These are phyloP conservation scores for Parauchenoglanis ngamensis DNA, from an alignment of 2,797 vertebrate genomes.

Conservation along the genomic window DNA sequence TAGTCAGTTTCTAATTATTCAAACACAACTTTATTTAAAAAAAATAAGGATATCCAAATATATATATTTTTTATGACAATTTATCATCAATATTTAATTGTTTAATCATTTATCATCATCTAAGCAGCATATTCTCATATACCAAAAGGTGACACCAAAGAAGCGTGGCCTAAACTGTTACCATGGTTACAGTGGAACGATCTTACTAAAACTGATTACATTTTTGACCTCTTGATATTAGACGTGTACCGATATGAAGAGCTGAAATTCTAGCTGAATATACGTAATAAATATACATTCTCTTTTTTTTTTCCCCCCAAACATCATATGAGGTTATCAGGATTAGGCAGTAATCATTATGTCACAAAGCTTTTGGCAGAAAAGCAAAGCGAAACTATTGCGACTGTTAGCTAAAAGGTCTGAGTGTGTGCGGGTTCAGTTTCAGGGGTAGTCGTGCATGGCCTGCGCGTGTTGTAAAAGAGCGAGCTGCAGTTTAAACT, in stretches of 20 bases:
- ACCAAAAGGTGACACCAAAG: background rate
- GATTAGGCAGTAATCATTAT: background rate
- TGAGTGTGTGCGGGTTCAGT: background rate
- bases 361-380: background rate
- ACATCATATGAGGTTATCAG: too few species aligned
- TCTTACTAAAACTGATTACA: background rate
- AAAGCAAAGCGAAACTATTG: background rate
- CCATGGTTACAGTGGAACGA: background rate
- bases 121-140: background rate
- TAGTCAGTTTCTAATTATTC: background rate
- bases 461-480: slow-evolving; percentile 2
- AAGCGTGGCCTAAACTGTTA: background rate
- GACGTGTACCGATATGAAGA: background rate
- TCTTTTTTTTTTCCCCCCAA: too few species aligned
- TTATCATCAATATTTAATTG: background rate
- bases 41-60: background rate
- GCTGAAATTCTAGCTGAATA: background rate
- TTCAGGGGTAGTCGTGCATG: background rate
- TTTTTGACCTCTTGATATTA: background rate
- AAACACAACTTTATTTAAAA: background rate
- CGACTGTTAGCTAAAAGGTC: background rate
- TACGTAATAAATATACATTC: too few species aligned
- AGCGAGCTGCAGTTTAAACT: slow-evolving; percentile 9
- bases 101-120: background rate
- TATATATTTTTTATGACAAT: background rate